Conservation (phyloP, 2,888 invertebrate species). For the Mythimna loreyi region DNA sequence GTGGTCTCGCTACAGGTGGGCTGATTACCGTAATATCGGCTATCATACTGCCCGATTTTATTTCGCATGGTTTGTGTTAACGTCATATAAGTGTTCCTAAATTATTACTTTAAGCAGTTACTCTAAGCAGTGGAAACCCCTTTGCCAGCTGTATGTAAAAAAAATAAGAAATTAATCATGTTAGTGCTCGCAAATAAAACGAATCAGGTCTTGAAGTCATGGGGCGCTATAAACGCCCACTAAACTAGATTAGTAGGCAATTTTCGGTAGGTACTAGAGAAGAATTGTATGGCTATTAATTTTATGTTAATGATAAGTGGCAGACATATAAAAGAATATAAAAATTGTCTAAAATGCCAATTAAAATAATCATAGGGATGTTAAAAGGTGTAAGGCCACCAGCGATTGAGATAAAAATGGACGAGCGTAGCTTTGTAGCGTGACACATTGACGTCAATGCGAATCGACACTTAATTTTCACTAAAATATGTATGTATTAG, state of each 20-base stretch:
- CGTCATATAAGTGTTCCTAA: constrained; percentile 20
- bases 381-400: constrained; percentile 38
- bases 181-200: constrained; percentile 49
- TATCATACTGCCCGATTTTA: constrained; percentile 46
- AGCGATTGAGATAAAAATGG: constrained; percentile 33
- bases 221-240: constrained; percentile 18
- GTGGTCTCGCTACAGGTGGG: constrained; percentile 61
- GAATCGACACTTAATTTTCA: constrained; percentile 33
- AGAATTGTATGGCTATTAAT: background rate
- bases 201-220: constrained; percentile 28
- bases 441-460: constrained; percentile 36
- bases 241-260: constrained; percentile 21
- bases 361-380: constrained; percentile 31
- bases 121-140: constrained; percentile 37
- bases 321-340: background rate
- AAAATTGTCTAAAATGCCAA: constrained; percentile 13
- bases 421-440: constrained; percentile 26
- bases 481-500: constrained; percentile 44
- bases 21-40: constrained; percentile 38
- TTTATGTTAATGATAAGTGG: constrained; percentile 7
- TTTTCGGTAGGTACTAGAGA: constrained; percentile 11
- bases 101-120: constrained; percentile 45
- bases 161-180: constrained; percentile 40
- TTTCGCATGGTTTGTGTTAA: constrained; percentile 30
- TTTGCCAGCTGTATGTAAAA: constrained; percentile 35